Percentiles rank a stretch among this genome's conserved stretches.
Evolutionary conservation across 2,797 vertebrate species (phyloP).

Genomic region (Myotis daubentonii): DNA sequence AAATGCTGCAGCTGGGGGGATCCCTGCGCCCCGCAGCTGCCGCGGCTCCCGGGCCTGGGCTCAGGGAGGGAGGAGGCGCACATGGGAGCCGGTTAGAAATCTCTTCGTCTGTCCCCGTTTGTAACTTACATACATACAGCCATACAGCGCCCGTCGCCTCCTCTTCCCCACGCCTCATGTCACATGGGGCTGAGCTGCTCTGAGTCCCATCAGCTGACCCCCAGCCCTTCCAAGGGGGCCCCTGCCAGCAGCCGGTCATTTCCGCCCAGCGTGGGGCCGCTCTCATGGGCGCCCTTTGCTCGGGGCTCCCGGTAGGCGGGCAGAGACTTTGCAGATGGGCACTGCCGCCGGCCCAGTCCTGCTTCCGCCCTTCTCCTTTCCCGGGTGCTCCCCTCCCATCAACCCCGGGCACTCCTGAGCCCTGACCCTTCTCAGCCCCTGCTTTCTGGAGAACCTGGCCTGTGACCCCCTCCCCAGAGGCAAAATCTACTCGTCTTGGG

Average conservation of each 20-base stretch:
- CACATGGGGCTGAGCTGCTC: neutral
- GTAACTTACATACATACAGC: neutral
- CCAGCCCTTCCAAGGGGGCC: neutral
- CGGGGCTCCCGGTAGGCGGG: too few relatives aligned
- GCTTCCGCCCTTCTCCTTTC: neutral
- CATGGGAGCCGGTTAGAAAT: neutral
- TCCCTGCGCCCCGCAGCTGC: conserved; percentile 25
- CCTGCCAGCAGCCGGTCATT: neutral
- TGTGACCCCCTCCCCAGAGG: neutral
- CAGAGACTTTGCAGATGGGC: neutral
- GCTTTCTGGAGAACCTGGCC: neutral
- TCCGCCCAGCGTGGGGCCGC: neutral
- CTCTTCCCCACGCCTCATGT: neutral
- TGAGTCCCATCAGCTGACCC: neutral
- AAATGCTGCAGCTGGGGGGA: conserved; percentile 39
- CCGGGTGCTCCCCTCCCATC: neutral
- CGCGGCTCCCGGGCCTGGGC: neutral
- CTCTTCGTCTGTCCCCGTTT: neutral
- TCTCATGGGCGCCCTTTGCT: neutral
- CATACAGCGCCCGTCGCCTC: neutral
- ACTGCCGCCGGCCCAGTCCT: neutral
- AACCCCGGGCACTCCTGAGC: neutral
- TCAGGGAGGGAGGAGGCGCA: neutral
- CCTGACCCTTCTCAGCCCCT: neutral
- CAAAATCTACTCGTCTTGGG: neutral